A percentile compares a stretch with the other conserved stretches of the same genome.
phyloP scores from a whole-genome alignment of 2,888 invertebrate species.

The Dryomyza anilis region DNA sequence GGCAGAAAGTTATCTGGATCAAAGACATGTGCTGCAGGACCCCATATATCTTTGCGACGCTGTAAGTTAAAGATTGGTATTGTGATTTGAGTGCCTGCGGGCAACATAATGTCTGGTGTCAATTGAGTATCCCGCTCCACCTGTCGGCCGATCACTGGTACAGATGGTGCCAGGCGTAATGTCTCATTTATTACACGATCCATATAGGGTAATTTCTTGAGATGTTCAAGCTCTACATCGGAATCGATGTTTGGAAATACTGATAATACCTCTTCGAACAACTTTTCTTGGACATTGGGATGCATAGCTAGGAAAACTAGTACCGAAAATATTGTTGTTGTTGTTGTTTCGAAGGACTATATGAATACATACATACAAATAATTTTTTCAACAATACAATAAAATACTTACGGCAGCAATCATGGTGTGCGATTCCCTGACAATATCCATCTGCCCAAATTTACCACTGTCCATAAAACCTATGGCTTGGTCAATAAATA shows the following conservation, averaged over 20 bases:
- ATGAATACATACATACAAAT: too few species aligned
- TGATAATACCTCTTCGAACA: slow-evolving; percentile 38
- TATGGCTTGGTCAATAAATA: slow-evolving; percentile 40
- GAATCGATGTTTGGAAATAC: slow-evolving; percentile 30
- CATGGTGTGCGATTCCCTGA: slow-evolving; percentile 41
- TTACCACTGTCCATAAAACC: slow-evolving; percentile 37
- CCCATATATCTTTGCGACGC: slow-evolving; percentile 40
- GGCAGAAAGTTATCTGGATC: slow-evolving; percentile 43
- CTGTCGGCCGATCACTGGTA: slow-evolving; percentile 41
- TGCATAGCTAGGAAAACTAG: slow-evolving; percentile 45
- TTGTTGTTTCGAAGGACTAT: slow-evolving; percentile 44
- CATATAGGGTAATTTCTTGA: slow-evolving; percentile 38
- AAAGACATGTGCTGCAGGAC: slow-evolving; percentile 38
- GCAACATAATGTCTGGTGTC: slow-evolving; percentile 34
- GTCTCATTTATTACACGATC: slow-evolving; percentile 44
- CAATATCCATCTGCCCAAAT: slow-evolving; percentile 38
- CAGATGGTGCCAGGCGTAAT: slow-evolving; percentile 40
- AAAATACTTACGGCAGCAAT: slow-evolving; percentile 39
- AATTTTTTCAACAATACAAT: too few species aligned
- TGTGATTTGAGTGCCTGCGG: slow-evolving; percentile 34
- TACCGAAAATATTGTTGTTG: slow-evolving; percentile 38
- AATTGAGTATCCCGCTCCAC: slow-evolving; percentile 32
- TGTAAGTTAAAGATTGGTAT: slow-evolving; percentile 40
- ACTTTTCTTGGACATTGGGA: slow-evolving; percentile 41
- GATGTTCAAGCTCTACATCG: slow-evolving; percentile 32